Base-by-base conservation (phyloP, 2,888 invertebrate species). In the Scrobipalpa costella region DNA sequence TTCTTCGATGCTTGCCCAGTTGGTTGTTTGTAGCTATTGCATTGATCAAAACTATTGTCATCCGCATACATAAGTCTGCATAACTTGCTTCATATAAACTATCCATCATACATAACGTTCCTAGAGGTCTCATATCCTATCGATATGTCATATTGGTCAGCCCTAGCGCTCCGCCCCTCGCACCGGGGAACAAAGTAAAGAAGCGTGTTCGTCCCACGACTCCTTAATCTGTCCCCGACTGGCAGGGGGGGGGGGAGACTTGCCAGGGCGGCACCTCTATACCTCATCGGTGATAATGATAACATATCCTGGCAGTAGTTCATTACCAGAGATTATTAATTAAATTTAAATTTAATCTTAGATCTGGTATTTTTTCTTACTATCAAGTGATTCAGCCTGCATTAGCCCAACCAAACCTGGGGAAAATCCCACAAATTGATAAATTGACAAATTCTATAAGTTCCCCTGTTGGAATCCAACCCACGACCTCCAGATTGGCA, bases 141-240 rank as follows among this genome's bases (percentile, higher is more conserved):
- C 27, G 27, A 27, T 27, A 27, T 5, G 27, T 27, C 27, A 27
- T 2, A 5, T 27, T 9, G 19, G 77, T 64, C 81, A 83, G 47
- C 81, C 84, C 84, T 83, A 71, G 65, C 65, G 70, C 68, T 38
- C 68, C 69, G 67, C 69, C 71, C 68, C 47, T 68, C 69, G 67
- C 69, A 71, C 70, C 63, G 68, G 63, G 63, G 71, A 73, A 78
- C 82, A 77, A 79, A 83, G 84, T 84, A 82, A 78, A 78, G 81
- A 81, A 80, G 76, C 83, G 71, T 84, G 84, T 81, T 80, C 77
- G 73, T 71, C 74, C 72, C 73, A 73, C 77, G 84, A 83, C 85
- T 85, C 27, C 57, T 63, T 57, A 63, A 85, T 85, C 84, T 82
- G 81, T 76, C 70, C 72, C 74, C 69, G 73, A 36, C 36, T 15